A percentile compares a stretch with the other conserved stretches of the same genome.
phyloP scores from a whole-genome alignment of 2,888 invertebrate species.

The Cerceris ruficornis region DNA sequence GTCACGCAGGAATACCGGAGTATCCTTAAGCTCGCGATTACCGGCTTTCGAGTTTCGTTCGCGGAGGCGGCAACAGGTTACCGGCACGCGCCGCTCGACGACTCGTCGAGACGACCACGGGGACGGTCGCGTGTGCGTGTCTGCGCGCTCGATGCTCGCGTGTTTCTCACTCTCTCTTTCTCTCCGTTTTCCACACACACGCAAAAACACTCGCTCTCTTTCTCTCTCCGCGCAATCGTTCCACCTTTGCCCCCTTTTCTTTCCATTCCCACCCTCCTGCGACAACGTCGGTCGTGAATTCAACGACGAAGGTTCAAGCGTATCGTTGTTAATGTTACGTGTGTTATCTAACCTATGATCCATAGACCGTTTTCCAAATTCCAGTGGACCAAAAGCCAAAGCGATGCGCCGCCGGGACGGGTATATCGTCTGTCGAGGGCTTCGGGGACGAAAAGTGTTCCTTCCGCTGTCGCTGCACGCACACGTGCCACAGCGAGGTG shows the following conservation, averaged over 20 bases:
- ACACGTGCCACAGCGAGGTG: conserved; percentile 40
- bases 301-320: neutral
- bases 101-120: conserved; percentile 63
- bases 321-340: conserved; percentile 14
- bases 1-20: conserved; percentile 51
- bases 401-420: conserved; percentile 18
- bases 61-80: conserved; percentile 69
- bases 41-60: conserved; percentile 67
- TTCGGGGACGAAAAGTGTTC: conserved; percentile 43
- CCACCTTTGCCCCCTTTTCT: neutral
- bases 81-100: conserved; percentile 67
- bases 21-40: conserved; percentile 68
- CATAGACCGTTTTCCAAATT: conserved; percentile 74
- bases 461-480: conserved; percentile 34
- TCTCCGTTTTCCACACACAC: conserved; percentile 21
- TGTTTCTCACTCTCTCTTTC: conserved; percentile 49
- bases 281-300: neutral
- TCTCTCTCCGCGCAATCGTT: conserved; percentile 1
- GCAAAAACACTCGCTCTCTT: conserved; percentile 2
- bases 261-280: neutral
- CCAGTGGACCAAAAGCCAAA: conserved; percentile 57
- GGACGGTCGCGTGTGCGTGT: conserved; percentile 66
- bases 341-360: conserved; percentile 78
- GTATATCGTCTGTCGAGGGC: conserved; percentile 8
- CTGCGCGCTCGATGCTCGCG: conserved; percentile 64